Percentiles rank a stretch among this genome's conserved stretches.
These are phyloP conservation scores for Dicycla oo DNA, from an alignment of 2,888 invertebrate genomes.

Conservation along the genomic window DNA sequence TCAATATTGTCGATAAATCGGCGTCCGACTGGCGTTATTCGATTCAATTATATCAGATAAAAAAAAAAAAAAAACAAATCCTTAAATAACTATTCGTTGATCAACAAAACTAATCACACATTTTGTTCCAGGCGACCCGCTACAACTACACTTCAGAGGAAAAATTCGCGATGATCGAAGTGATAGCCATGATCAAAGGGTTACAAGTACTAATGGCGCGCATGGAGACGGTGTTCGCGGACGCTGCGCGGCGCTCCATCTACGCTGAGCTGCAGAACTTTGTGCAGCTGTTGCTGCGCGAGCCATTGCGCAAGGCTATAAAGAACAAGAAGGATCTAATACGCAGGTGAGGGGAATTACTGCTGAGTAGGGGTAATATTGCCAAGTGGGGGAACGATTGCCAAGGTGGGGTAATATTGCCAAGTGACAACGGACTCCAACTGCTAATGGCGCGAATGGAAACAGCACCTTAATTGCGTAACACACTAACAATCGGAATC, in stretches of 20 bases:
- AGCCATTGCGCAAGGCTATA: slow-evolving; percentile 98
- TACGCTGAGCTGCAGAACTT: slow-evolving; percentile 99
- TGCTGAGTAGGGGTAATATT: slow-evolving; percentile 89
- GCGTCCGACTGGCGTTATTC: background rate
- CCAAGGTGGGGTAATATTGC: background rate
- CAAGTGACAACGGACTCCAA: background rate
- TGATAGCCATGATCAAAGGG: slow-evolving; percentile 99
- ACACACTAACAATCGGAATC: too few species aligned
- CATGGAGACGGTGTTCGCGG: slow-evolving; percentile 96
- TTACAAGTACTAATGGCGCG: slow-evolving; percentile 98
- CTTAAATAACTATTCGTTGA: background rate
- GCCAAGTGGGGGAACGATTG: slow-evolving; percentile 60
- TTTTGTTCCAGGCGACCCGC: slow-evolving; percentile 93
- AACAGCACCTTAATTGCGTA: too few species aligned
- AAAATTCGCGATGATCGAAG: slow-evolving; percentile 99
- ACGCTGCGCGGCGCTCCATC: slow-evolving; percentile 93
- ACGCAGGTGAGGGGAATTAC: slow-evolving; percentile 87
- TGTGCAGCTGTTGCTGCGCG: slow-evolving; percentile 96
- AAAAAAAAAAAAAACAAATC: too few species aligned
- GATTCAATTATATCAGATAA: too few species aligned
- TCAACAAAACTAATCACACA: background rate
- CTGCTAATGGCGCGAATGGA: background rate
- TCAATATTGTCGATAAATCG: too few species aligned
- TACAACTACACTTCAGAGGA: slow-evolving; percentile 99
- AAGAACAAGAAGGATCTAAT: slow-evolving; percentile 99